Conservation (phyloP, 2,888 invertebrate species). For the Neoscelio sp. region DNA sequence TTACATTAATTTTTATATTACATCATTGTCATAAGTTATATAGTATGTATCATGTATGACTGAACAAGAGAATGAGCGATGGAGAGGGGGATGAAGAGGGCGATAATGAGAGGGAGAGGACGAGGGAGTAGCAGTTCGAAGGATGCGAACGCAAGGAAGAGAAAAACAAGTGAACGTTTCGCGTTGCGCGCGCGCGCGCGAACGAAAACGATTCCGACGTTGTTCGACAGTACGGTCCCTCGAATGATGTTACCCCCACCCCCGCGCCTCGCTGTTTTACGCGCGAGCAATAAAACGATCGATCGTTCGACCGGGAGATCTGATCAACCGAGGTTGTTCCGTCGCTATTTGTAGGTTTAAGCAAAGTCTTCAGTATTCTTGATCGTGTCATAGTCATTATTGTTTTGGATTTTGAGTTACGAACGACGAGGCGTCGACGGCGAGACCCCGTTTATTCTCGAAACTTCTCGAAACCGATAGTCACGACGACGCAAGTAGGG, state of each 20-base stretch:
- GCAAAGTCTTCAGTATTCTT: constrained; percentile 78
- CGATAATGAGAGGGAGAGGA: no score
- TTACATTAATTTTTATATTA: no score
- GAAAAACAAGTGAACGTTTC: no score
- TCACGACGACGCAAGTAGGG: not conserved
- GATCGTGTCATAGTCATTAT: constrained; percentile 78
- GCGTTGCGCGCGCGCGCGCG: no score
- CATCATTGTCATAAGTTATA: no score
- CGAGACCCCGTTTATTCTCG: not conserved
- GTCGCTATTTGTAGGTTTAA: constrained; percentile 57
- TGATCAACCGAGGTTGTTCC: constrained; percentile 15
- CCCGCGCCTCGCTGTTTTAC: constrained; percentile 5
- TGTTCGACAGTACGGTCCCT: constrained; percentile 17
- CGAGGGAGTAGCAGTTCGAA: no score
- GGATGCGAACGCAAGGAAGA: no score
- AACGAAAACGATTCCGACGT: no score
- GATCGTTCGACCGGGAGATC: constrained; percentile 23
- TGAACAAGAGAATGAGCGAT: no score
- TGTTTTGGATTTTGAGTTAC: constrained; percentile 65
- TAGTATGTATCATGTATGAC: no score
- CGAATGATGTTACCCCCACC: constrained; percentile 14
- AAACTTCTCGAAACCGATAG: not conserved
- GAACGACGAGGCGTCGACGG: constrained; percentile 32
- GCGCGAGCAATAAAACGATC: constrained; percentile 56
- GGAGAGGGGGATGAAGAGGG: no score